These are phyloP conservation scores for Mixornis gularis DNA, from an alignment of 2,113 vertebrate genomes.

Conservation along the genomic window DNA sequence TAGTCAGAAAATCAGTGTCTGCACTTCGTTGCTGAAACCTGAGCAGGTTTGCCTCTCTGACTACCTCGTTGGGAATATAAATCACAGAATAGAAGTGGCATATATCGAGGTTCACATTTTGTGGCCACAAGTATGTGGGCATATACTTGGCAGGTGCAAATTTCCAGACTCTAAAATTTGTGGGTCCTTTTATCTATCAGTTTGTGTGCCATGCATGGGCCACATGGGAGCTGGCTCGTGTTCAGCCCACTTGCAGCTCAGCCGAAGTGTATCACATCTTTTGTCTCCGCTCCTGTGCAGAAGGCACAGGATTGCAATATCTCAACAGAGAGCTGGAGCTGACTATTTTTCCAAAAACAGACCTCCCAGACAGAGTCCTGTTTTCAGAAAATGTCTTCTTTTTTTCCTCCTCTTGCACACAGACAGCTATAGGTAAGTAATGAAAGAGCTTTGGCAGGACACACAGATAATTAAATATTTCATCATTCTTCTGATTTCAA, in stretches of 20 bases:
- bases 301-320: not conserved
- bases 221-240: not conserved
- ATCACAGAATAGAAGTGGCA: not conserved
- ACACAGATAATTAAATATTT: slow-evolving; percentile 44
- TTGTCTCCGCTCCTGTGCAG: not conserved
- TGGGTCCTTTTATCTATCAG: not conserved
- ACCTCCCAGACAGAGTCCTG: not conserved
- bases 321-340: not conserved
- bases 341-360: not conserved
- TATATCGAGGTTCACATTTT: not conserved
- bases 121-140: not conserved
- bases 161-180: not conserved
- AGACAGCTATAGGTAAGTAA: not conserved
- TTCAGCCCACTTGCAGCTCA: not conserved
- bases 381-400: not conserved
- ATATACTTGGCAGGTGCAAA: slow-evolving; percentile 1
- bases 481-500: slow-evolving; percentile 60
- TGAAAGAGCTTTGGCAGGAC: not conserved
- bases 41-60: not conserved
- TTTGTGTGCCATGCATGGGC: not conserved
- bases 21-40: not conserved
- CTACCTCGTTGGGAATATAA: not conserved
- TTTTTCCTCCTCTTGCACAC: not conserved
- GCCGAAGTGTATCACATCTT: not conserved
- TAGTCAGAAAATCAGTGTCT: not conserved